A percentile compares a stretch with the other conserved stretches of the same genome.
Evolutionary conservation across 2,797 vertebrate genomes (phyloP).

Genomic region (Hafferia zeledoni): DNA sequence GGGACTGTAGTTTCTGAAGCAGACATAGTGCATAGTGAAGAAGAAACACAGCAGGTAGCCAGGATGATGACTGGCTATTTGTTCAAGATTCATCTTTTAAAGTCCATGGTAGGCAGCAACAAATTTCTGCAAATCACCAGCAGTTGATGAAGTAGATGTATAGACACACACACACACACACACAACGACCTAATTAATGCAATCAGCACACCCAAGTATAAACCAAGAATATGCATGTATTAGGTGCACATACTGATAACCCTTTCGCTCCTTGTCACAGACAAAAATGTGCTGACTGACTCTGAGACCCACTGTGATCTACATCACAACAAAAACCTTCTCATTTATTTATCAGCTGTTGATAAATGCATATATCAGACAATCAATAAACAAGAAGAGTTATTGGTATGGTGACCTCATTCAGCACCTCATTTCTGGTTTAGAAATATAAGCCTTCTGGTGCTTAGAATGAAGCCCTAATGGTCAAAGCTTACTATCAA

Average conservation of each 20-base stretch:
- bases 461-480: neutral
- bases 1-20: neutral
- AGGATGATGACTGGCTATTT: neutral
- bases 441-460: neutral
- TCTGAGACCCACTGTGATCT: neutral
- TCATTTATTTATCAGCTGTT: neutral
- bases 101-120: neutral
- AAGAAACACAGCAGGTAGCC: neutral
- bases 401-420: neutral
- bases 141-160: neutral
- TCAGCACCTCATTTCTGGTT: neutral
- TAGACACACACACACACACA: neutral
- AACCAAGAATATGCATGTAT: rapidly evolving
- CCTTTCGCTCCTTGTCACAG: neutral
- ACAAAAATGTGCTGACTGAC: neutral
- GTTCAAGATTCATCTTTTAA: neutral
- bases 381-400: neutral
- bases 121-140: neutral
- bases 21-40: neutral
- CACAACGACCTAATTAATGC: neutral
- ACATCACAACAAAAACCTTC: neutral
- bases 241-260: neutral
- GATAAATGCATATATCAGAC: neutral
- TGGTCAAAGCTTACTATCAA: neutral
- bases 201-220: neutral